Percentiles rank a stretch among this genome's conserved stretches.
These are phyloP conservation scores for Pogonocichla stellata DNA, from an alignment of 2,113 vertebrate species.

Conservation along the genomic window DNA sequence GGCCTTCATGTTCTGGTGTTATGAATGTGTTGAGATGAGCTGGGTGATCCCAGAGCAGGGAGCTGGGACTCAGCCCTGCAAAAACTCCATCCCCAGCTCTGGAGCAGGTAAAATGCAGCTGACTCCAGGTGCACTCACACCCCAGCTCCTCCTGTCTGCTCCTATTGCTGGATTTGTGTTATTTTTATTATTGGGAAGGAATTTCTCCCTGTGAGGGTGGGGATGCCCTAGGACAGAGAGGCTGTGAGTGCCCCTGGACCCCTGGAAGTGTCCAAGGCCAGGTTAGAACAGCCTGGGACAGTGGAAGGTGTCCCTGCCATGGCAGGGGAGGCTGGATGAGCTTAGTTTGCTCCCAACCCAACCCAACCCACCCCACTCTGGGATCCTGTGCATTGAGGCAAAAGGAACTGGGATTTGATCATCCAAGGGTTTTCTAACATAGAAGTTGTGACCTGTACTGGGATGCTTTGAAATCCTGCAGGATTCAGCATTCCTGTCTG, in stretches of 20 bases:
- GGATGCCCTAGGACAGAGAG: not conserved
- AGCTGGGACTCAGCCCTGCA: not conserved
- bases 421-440: not conserved
- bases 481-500: not conserved
- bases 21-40: not conserved
- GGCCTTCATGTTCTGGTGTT: not conserved
- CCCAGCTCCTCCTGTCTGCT: not conserved
- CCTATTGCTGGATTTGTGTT: not conserved
- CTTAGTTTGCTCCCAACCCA: not conserved
- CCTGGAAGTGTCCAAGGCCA: not conserved
- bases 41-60: not conserved
- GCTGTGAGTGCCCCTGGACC: not conserved
- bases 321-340: no score
- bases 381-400: not conserved
- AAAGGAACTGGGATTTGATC: not conserved
- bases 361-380: not conserved
- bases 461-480: not conserved
- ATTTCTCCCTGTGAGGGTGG: accelerated
- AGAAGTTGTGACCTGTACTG: not conserved
- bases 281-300: not conserved
- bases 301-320: not conserved
- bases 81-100: not conserved
- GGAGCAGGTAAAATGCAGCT: not conserved
- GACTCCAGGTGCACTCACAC: not conserved
- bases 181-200: not conserved